Conservation (phyloP, 2,113 vertebrate genomes). For the Pardalotus punctatus region DNA sequence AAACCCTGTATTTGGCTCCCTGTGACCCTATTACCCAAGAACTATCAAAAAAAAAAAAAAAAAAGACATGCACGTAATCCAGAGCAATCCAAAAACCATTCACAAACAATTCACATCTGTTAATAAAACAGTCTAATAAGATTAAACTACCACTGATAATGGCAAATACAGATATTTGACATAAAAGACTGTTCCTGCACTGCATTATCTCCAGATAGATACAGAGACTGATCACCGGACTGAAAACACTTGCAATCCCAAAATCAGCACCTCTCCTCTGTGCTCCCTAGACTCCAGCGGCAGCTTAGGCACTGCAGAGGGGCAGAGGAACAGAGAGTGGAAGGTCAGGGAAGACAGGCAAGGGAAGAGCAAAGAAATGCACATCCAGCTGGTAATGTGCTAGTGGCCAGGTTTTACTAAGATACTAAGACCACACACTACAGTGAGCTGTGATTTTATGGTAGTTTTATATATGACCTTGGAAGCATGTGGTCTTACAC, state of each 20-base stretch:
- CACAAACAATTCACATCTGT: background rate
- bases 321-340: background rate
- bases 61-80: background rate
- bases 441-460: background rate
- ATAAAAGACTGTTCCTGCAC: background rate
- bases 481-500: accelerated
- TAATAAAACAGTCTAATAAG: background rate
- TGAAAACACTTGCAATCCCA: background rate
- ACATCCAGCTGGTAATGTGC: background rate
- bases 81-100: background rate
- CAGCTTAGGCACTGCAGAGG: background rate
- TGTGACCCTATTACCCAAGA: background rate
- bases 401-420: background rate
- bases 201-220: background rate
- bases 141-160: background rate
- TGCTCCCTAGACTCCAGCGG: background rate
- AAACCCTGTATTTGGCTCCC: background rate
- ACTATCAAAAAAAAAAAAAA: background rate
- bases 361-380: background rate
- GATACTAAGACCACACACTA: accelerated
- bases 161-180: background rate
- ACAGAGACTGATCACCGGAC: background rate
- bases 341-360: background rate
- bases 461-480: background rate
- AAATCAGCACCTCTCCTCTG: background rate